Percentiles rank a stretch among this genome's conserved stretches.
These are phyloP conservation scores for Andricus quercusramuli DNA, from an alignment of 2,888 invertebrate genomes.

Conservation along the genomic window DNA sequence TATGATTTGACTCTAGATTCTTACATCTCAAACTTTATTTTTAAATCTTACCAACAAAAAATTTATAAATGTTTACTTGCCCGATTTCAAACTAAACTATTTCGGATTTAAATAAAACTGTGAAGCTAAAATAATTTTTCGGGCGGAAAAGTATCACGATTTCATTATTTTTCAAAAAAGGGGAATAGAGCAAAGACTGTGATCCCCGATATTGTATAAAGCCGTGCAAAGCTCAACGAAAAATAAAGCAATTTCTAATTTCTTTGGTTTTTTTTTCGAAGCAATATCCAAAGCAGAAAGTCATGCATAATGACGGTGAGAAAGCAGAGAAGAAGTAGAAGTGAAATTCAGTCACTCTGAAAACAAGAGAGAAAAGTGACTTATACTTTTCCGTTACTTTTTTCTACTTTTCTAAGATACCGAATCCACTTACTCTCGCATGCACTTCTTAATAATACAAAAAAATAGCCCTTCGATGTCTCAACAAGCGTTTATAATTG, in stretches of 20 bases:
- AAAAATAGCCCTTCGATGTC: neutral
- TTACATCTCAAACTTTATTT: too few species aligned
- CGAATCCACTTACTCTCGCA: neutral
- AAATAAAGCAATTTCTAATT: neutral
- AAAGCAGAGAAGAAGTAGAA: slow-evolving; percentile 62
- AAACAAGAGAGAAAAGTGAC: slow-evolving; percentile 65
- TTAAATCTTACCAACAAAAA: too few species aligned
- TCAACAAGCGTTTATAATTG: neutral
- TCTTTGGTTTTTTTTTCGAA: slow-evolving; percentile 3
- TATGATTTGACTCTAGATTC: too few species aligned
- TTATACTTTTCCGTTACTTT: slow-evolving; percentile 3
- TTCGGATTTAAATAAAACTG: too few species aligned
- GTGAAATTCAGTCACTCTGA: slow-evolving; percentile 64
- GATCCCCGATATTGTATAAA: neutral
- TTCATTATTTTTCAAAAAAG: too few species aligned
- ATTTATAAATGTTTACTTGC: too few species aligned
- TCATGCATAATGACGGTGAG: slow-evolving; percentile 64
- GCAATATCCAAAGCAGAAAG: slow-evolving; percentile 44
- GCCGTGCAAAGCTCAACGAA: neutral
- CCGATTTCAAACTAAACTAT: too few species aligned
- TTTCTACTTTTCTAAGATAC: slow-evolving; percentile 17
- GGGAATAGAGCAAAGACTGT: too few species aligned
- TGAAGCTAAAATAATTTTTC: too few species aligned
- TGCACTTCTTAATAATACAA: neutral
- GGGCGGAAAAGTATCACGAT: too few species aligned